Evolutionary conservation across 2,888 invertebrate genomes (phyloP), one percentile per base, ranked within the genome.

Genomic region (Temnothorax ravouxi): DNA sequence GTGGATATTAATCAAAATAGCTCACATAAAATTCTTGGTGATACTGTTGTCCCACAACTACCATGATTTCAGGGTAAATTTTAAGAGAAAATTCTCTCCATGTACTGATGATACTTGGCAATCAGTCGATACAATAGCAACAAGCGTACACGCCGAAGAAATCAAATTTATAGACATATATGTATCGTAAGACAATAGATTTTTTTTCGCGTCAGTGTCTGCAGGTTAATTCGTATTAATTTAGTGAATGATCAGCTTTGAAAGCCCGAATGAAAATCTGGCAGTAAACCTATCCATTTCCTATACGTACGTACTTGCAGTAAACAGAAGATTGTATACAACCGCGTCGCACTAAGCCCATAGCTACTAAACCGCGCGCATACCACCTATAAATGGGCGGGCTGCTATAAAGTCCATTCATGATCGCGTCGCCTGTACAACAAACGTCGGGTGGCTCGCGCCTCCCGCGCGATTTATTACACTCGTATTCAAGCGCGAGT

Each of bases 341-440:
- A 86, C 84, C 88, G 86, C 91, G 85, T 88, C 88, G 88, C 74
- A 87, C 88, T 91, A 91, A 92, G 87, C 89, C 86, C 89, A 88
- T 87, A 89, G 92, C 91, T 88, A 92, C 92, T 92, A 92, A 92
- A 92, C 90, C 90, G 88, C 88, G 88, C 88, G 89, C 88, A 88
- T 88, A 91, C 90, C 85, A 91, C 88, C 88, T 91, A 92, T 90
- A 90, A 91, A 90, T 91, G 89, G 92, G 84, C 82, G 90, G 88
- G 88, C 88, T 89, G 91, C 91, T 90, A 91, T 92, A 92, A 91
- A 93, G 89, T 92, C 89, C 93, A 93, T 93, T 93, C 92, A 92
- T 92, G 92, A 92, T 93, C 91, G 89, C 89, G 88, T 86, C 88
- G 84, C 83, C 86, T 85, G 88, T 89, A 89, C 87, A 90, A 88